Evolutionary conservation across 1,140 invertebrate genomes (phyloP).

Genomic region (Saxidomus purpurata): DNA sequence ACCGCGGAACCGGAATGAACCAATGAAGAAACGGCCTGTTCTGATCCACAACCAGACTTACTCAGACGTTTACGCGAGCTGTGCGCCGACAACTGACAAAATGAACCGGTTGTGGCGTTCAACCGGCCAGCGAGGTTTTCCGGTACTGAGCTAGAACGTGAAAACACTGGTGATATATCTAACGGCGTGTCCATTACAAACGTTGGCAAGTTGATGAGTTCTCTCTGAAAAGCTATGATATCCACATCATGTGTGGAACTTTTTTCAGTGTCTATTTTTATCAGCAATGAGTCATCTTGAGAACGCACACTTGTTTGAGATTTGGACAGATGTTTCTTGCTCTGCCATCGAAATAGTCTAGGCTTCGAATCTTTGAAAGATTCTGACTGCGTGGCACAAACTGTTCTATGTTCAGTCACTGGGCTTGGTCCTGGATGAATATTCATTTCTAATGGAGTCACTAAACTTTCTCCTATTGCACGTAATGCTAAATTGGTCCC

Average conservation of each 20-base stretch:
- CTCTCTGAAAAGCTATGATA: conserved; percentile 84
- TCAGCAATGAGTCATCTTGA: conserved; percentile 53
- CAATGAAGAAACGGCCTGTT: conserved; percentile 59
- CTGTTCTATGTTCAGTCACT: conserved; percentile 67
- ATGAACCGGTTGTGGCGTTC: conserved; percentile 68
- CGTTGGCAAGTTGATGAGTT: conserved; percentile 86
- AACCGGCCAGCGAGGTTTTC: conserved; percentile 80
- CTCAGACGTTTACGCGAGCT: conserved; percentile 55
- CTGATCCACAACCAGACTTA: conserved; percentile 67
- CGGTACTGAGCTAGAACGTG: conserved; percentile 84
- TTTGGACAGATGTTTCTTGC: conserved; percentile 82
- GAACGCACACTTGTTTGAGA: conserved; percentile 80
- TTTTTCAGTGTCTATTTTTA: conserved; percentile 55
- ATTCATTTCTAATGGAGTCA: conserved; percentile 83
- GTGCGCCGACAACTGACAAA: conserved; percentile 68
- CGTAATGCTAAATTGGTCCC: conserved; percentile 83
- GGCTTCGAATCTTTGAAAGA: conserved; percentile 65
- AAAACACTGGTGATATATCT: conserved; percentile 83
- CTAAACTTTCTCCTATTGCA: conserved; percentile 83
- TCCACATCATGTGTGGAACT: conserved; percentile 78
- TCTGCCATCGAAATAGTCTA: conserved; percentile 80
- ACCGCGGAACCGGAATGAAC: conserved; percentile 74
- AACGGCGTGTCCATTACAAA: conserved; percentile 85
- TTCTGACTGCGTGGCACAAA: conserved; percentile 62
- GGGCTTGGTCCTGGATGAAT: conserved; percentile 68